Evolutionary conservation across 2,888 invertebrate species (phyloP).

Genomic region (Elegia similella): DNA sequence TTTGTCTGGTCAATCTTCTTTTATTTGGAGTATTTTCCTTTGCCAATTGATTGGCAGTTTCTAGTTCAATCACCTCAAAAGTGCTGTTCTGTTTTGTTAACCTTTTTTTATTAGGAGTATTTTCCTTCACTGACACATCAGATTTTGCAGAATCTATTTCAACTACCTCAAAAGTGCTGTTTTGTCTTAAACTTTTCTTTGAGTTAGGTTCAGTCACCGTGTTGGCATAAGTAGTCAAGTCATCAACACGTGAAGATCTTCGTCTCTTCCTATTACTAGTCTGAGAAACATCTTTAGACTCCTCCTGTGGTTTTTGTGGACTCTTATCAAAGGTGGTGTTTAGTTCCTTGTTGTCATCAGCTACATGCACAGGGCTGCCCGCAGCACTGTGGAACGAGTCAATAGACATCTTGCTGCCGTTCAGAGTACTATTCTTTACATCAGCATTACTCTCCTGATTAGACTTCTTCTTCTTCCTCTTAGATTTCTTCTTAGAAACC

Average conservation of each 20-base stretch:
- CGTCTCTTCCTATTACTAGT: neutral
- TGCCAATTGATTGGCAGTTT: conserved; percentile 19
- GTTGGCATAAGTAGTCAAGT: neutral
- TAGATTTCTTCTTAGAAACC: conserved; percentile 38
- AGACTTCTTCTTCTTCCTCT: conserved; percentile 48
- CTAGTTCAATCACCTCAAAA: conserved; percentile 18
- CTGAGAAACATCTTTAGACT: neutral
- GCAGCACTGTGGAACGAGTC: conserved; percentile 70
- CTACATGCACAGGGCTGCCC: conserved; percentile 48
- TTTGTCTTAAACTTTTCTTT: neutral
- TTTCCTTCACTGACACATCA: neutral
- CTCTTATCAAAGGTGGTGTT: conserved; percentile 27
- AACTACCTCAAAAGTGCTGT: neutral
- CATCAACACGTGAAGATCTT: neutral
- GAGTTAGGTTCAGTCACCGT: neutral
- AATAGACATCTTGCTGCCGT: conserved; percentile 45
- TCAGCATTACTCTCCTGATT: conserved; percentile 32
- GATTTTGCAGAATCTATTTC: neutral
- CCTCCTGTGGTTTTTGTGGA: neutral
- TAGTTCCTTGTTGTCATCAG: conserved; percentile 13
- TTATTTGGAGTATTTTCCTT: neutral
- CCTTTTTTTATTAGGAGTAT: neutral
- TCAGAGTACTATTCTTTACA: conserved; percentile 25
- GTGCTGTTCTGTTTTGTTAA: neutral
- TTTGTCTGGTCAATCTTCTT: neutral